Conservation (phyloP, 2,113 vertebrate genomes). For the Phrynosoma blainvillii region DNA sequence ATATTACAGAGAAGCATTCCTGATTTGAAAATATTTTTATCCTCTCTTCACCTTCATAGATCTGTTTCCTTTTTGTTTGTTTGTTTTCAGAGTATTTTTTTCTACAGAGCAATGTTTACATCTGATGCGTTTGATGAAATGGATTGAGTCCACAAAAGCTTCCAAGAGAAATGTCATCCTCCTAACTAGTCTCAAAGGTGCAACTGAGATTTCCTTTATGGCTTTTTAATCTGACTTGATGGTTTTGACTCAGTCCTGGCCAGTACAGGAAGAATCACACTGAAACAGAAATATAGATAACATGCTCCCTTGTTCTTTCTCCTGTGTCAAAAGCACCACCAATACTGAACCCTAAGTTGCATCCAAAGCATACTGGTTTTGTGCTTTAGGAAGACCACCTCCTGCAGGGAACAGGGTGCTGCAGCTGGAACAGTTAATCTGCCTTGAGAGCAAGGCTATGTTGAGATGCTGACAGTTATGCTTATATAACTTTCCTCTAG, state of each 20-base stretch:
- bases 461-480: slow-evolving; percentile 21
- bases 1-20: too few relatives aligned
- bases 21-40: too few relatives aligned
- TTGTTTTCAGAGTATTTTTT: too few relatives aligned
- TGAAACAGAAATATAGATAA: background rate
- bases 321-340: background rate
- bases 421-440: slow-evolving; percentile 36
- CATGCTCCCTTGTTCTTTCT: background rate
- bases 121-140: too few relatives aligned
- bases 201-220: too few relatives aligned
- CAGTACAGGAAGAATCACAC: background rate
- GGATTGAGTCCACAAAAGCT: too few relatives aligned
- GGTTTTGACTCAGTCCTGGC: background rate
- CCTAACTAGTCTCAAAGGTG: too few relatives aligned
- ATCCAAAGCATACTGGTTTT: background rate
- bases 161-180: too few relatives aligned
- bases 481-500: slow-evolving; percentile 28
- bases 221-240: too few relatives aligned
- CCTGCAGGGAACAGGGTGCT: background rate
- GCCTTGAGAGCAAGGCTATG: slow-evolving; percentile 22
- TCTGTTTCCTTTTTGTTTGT: too few relatives aligned
- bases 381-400: slow-evolving; percentile 11
- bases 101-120: too few relatives aligned
- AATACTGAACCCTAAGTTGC: background rate
- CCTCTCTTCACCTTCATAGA: too few relatives aligned